Evolutionary conservation across 2,888 invertebrate genomes (phyloP), one percentile per base, ranked within the genome.

Genomic region (Sialis lutaria): DNA sequence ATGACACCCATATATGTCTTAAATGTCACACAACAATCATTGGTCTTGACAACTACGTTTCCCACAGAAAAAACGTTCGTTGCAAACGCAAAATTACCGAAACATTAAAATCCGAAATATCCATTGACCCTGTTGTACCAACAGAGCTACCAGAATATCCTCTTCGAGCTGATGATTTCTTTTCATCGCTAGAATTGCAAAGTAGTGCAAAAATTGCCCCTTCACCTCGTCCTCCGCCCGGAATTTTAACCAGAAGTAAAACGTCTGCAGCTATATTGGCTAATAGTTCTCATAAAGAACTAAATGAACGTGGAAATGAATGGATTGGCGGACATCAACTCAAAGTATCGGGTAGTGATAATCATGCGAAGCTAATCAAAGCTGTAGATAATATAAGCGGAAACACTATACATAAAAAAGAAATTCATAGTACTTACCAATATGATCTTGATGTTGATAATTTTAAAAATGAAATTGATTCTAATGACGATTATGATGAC

Each of bases 1-100:
- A 87, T 47, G 89, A 92, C 64, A 80, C 75, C 5, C 92, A 93
- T 60, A 75, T 87, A 51, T 93, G 92, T 65, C 79, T 91, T 56
- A 86, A 84, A 59, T 93, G 92, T 66, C 83, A 84, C 55, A 61
- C 72, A 12, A 89, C 90, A 4, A 80, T 92, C 50, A 66, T 77
- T 35, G 92, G 92, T 0, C 69, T 93, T n/a, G 82, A 84, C 40
- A 84, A 83, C 61, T 93, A 93, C 61, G 77, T 93, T 31, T 73
- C 74, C 37, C 92, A 93, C 59, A 76, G 90, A 40, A 86, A 86
- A 59, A 68, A 73, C 33, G 74, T 74, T 53, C 88, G 88, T 55
- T 68, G 69, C 31, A 70, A 71, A 61, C 49, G 49, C 6, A 49
- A 51, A 44, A 48, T 53, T 10, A 47, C 51, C 8, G 57, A 56